Evolutionary conservation across 2,888 invertebrate species (phyloP).

Genomic region (Tipula helvola): DNA sequence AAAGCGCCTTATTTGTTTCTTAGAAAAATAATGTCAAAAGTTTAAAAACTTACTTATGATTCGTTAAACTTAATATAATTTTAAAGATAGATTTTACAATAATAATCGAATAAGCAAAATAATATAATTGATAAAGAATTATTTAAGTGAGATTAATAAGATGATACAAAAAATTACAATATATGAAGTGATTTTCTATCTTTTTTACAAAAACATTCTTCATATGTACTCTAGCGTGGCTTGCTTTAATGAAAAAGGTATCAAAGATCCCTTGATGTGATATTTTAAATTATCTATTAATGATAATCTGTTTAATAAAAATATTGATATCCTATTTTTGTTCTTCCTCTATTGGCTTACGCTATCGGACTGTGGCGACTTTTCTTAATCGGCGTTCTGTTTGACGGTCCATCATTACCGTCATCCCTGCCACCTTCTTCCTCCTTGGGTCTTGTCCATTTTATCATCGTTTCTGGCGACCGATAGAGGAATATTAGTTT

Average conservation of each 20-base stretch:
- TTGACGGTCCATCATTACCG: conserved; percentile 20
- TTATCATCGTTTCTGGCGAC: conserved; percentile 92
- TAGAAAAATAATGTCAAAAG: neutral
- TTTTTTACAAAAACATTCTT: neutral
- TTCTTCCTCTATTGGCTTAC: neutral
- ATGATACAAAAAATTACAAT: neutral
- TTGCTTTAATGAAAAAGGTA: neutral
- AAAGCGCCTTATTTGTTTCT: neutral
- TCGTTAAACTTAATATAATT: neutral
- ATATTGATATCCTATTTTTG: neutral
- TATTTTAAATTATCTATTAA: neutral
- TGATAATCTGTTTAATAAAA: neutral
- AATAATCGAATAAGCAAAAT: neutral
- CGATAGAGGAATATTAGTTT: conserved; percentile 96
- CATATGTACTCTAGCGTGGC: neutral
- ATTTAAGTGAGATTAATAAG: neutral
- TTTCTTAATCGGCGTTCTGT: neutral
- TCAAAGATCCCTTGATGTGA: neutral
- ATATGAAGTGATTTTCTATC: neutral
- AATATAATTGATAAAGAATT: neutral
- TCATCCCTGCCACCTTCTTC: conserved; percentile 26
- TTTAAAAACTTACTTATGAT: neutral
- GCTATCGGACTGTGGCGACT: neutral
- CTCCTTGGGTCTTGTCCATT: conserved; percentile 46
- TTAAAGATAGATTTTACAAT: neutral